Percentiles rank a stretch among this genome's conserved stretches.
Conservation (phyloP, 2,113 vertebrate genomes). For the Chaetodon trifascialis region DNA sequence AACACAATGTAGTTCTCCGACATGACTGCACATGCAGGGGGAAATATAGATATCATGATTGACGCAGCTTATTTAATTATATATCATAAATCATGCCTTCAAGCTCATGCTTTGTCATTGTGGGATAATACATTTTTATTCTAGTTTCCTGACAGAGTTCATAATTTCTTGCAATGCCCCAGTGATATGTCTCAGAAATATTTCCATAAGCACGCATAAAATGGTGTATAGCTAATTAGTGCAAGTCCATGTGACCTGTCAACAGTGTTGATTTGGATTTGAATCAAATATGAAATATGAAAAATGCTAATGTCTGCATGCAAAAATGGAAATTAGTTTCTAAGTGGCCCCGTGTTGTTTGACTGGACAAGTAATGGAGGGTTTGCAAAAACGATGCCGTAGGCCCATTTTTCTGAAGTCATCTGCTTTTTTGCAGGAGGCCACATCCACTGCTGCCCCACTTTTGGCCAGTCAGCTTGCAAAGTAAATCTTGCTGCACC, state of each 20-base stretch:
- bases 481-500: not conserved
- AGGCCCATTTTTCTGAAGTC: not conserved
- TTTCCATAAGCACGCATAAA: conserved; percentile 9
- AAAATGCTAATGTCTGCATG: not conserved
- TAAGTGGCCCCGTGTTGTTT: not conserved
- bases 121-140: not conserved
- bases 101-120: not conserved
- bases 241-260: not conserved
- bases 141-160: not conserved
- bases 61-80: not conserved
- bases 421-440: not conserved
- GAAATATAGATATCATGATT: not conserved
- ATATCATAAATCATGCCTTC: not conserved
- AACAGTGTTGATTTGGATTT: conserved; percentile 3
- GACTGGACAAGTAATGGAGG: not conserved
- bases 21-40: conserved; percentile 87
- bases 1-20: conserved; percentile 94
- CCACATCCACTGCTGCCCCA: not conserved
- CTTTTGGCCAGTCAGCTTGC: not conserved
- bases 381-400: not conserved
- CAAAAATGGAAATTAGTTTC: not conserved
- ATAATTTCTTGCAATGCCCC: not conserved
- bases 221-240: not conserved
- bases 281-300: not conserved
- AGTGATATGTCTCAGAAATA: not conserved